Percentiles rank a stretch among this genome's conserved stretches.
Conservation (phyloP, 2,113 vertebrate genomes). For the Charina bottae region DNA sequence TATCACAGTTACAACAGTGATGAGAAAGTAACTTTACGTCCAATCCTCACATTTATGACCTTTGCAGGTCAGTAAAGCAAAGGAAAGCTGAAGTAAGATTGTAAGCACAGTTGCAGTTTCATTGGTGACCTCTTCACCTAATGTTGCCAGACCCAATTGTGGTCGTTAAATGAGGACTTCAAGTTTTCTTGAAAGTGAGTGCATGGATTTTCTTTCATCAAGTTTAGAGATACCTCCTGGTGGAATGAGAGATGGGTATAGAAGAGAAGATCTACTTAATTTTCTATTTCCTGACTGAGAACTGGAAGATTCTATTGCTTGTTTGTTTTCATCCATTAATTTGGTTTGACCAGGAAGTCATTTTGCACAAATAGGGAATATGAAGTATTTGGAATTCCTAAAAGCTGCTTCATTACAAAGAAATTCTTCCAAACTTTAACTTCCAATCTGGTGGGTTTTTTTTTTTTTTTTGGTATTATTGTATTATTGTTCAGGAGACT, state of each 20-base stretch:
- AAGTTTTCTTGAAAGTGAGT: not conserved
- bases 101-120: not conserved
- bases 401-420: not conserved
- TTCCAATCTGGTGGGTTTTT: not conserved
- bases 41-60: not conserved
- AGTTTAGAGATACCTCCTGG: not conserved
- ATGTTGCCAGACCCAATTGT: not conserved
- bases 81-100: not conserved
- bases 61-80: not conserved
- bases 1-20: not conserved
- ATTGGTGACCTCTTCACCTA: not conserved
- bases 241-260: not conserved
- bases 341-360: not conserved
- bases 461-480: not conserved
- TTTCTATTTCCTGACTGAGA: not conserved
- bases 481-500: not conserved
- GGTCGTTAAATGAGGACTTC: not conserved
- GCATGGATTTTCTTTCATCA: not conserved
- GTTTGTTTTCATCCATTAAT: not conserved
- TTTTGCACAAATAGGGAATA: not conserved
- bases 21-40: not conserved
- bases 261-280: not conserved
- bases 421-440: not conserved
- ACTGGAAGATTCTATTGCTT: not conserved
- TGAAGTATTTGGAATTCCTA: not conserved